Base-by-base conservation (phyloP, 1,140 invertebrate species). In the Lepidotrigona ventralis region DNA sequence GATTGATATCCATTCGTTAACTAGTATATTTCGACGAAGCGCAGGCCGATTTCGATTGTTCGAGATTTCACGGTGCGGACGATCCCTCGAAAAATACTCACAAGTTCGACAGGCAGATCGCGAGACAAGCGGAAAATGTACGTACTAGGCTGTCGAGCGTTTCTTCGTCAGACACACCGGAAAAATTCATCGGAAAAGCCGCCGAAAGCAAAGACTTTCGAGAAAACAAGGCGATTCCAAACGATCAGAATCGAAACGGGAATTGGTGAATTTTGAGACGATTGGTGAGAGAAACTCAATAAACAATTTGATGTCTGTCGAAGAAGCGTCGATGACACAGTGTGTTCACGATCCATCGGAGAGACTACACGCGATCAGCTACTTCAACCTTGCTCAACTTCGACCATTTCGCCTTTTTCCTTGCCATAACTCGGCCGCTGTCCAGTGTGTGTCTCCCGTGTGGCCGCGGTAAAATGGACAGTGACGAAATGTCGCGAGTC, bases 351-450 rank as follows among this genome's bases (percentile, higher is more conserved):
- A 70, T 68, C 72, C 81, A 70, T 60, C 71, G 68, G 72, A 54
- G 71, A 53, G 58, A 79, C 63, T 58, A 76, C 63, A 60, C 82
- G 86, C 54, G 78, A 46, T 74, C 78, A 73, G 77, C 74, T 73
- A 73, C 63, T 80, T 85, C 56, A 83, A 86, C 66, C 85, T 88
- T 88, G 83, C 76, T 84, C 80, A 83, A 78, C 79, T 77, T 86
- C 68, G 85, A 86, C 60, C 79, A 81, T 86, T 60, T 86, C 84
- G 82, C 83, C 85, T 83, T 84, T 78, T 80, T 75, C 46, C 87
- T 84, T 88, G 88, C 54, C 84, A 80, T 88, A 86, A 88, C 63
- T 77, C 71, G 73, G 51, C 60, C 71, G 26, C 69, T 66, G 71
- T 68, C 76, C 71, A 68, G 73, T 46, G 69, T 81, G 78, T 89